Percentiles rank a stretch among this genome's conserved stretches.
Evolutionary conservation across 2,888 invertebrate species (phyloP).

Genomic region (Nebria salina): DNA sequence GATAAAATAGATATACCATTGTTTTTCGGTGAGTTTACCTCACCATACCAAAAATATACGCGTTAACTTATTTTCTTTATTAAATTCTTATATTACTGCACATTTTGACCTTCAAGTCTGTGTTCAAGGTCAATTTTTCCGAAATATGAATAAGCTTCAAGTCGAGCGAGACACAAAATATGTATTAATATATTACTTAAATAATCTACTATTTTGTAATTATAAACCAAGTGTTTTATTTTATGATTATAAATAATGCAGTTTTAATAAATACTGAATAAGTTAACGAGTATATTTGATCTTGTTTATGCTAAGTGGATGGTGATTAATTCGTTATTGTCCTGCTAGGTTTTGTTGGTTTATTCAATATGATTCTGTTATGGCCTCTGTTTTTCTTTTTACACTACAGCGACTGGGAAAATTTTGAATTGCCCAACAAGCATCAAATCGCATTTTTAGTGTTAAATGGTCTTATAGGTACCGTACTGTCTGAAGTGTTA

Average conservation of each 20-base stretch:
- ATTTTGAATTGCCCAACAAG: slow-evolving; percentile 84
- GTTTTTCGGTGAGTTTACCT: slow-evolving; percentile 82
- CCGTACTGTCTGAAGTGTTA: slow-evolving; percentile 88
- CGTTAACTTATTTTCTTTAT: slow-evolving; percentile 10
- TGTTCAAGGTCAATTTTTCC: no score
- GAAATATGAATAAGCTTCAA: no score
- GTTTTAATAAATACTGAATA: background rate
- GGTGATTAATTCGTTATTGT: slow-evolving; percentile 49
- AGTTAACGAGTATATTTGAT: background rate
- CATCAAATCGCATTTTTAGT: slow-evolving; percentile 82
- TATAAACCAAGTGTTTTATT: no score
- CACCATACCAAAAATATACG: slow-evolving; percentile 13
- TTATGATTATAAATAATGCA: no score
- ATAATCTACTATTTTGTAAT: no score
- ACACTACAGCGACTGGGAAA: slow-evolving; percentile 83
- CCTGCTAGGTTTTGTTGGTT: slow-evolving; percentile 86
- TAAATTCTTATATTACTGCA: background rate
- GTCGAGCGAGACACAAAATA: no score
- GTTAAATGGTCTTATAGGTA: slow-evolving; percentile 89
- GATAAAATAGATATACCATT: slow-evolving; percentile 94
- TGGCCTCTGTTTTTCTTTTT: slow-evolving; percentile 92
- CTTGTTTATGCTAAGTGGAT: background rate
- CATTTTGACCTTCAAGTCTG: background rate
- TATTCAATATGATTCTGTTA: slow-evolving; percentile 85
- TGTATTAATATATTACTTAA: no score